Base-by-base conservation (phyloP, 2,888 invertebrate genomes). In the Pardosa pseudoannulata region DNA sequence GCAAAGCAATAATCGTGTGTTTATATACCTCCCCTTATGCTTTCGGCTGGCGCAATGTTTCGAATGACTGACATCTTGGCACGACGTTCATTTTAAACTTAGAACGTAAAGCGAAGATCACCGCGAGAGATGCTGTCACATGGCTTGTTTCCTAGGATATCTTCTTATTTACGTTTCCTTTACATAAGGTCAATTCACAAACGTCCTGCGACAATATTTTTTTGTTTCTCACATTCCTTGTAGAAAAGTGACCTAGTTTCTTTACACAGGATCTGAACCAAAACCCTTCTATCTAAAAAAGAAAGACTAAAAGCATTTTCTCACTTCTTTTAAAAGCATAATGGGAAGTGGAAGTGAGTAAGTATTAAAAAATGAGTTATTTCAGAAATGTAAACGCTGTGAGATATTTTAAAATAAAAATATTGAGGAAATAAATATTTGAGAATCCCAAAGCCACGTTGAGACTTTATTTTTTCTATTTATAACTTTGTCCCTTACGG, bases 1-100 rank as follows among this genome's bases (percentile, higher is more conserved):
- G 23, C 11, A 23, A n/a, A 3, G 23, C n/a, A 16, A 23, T 11
- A 16, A 3, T 16, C 7, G 23, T 23, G 23, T 23, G 56, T 56
- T 19, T 56, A 23, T 56, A 6, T 56, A 56, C 23, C 23, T 56
- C 3, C 56, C 56, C 11, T 1, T 6, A 23, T 23, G 46, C 46
- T 16, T 46, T 16, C 13, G 16, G 16, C 46, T 46, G 46, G 46
- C 46, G 46, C 46, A 68, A 68, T 39, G 70, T 70, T 23, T 70
- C 41, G 23, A 46, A 64, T 64, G 71, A 79, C 19, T 64, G 79
- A 79, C 79, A 79, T 64, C 46, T 79, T 79, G 79, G 79, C 79
- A 79, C 56, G 71, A 50, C 23, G 32, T 28, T 79, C 32, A 41
- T 71, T 71, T 79, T 79, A 71, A 79, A 79, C 79, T 64, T 79